Evolutionary conservation across 2,113 vertebrate species (phyloP), one percentile per base, ranked within the genome.

Genomic region (Casuarius casuarius): DNA sequence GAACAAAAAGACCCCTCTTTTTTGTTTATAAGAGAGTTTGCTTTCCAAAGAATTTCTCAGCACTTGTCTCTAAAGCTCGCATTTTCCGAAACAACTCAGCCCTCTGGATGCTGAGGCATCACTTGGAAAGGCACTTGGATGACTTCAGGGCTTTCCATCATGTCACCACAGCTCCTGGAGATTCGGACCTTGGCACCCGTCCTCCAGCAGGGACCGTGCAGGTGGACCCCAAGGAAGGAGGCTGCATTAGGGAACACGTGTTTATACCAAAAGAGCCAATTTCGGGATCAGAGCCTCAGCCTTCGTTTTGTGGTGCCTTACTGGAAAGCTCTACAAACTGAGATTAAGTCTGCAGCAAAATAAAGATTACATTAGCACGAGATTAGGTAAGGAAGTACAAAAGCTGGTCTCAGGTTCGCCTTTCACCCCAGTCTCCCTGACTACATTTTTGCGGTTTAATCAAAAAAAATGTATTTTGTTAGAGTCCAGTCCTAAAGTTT

Each of bases 371-470:
- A 49, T 59, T 56, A 70, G 52, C 70, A 71, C 46, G 51, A 48
- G 93, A n/a, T 33, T 3, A 89, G 81, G 92, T 28, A 70, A 83
- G 23, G 40, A 89, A 84, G 62, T 73, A 92, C 44, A 23, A 68
- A 48, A 89, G 52, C 66, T 95, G 61, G 86, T 92, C 58, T 95
- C n/a, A 22, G 31, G 20, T 35, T 92, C 66, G 92, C 44, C 89
- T 89, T 66, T 59, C 59, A 70, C 63, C 29, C 31, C 28, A 5
- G 8, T 61, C 21, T 48, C 35, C 70, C 62, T 56, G 26, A 33
- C 86, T 90, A 63, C 42, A 74, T 90, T 92, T 86, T 80, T 66
- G 80, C 78, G 8, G 17, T 79, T 93, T 91, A 89, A 92, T 92
- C 23, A 91, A 91, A 97, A 73, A 95, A 91, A 72, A 78, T 81